Percentiles rank a stretch among this genome's conserved stretches.
These are phyloP conservation scores for honey bee (Apis mellifera) DNA, from an alignment of 1,140 invertebrate species.

Conservation along the genomic window DNA sequence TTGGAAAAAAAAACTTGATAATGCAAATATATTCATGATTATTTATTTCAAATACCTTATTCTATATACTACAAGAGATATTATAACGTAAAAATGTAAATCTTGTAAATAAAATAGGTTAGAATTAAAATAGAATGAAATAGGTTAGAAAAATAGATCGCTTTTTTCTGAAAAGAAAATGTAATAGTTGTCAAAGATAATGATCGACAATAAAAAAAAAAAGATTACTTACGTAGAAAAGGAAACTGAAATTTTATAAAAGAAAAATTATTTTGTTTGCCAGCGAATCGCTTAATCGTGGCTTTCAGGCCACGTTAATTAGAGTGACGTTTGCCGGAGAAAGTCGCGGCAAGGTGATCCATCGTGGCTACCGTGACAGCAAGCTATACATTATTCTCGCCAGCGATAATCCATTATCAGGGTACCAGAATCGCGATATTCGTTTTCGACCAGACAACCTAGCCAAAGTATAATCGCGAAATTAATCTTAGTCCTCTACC, in stretches of 20 bases:
- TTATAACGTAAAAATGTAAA: too few species aligned
- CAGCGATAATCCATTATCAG: constrained; percentile 32
- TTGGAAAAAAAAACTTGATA: too few species aligned
- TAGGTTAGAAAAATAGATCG: too few species aligned
- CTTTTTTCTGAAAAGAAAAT: too few species aligned
- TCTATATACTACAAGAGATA: too few species aligned
- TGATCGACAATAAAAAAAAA: background rate
- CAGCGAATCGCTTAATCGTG: background rate
- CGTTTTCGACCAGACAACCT: background rate
- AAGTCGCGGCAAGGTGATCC: background rate
- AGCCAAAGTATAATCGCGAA: background rate
- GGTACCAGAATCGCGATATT: constrained; percentile 1
- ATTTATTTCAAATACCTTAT: too few species aligned
- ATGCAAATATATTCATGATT: too few species aligned
- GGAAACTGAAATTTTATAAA: too few species aligned
- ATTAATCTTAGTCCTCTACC: constrained; percentile 6
- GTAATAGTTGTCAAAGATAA: background rate
- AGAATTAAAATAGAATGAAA: too few species aligned
- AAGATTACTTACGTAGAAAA: background rate
- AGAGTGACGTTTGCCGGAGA: background rate
- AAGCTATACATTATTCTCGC: background rate
- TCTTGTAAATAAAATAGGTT: too few species aligned
- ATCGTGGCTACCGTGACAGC: constrained; percentile 10
- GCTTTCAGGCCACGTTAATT: background rate
- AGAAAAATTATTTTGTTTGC: background rate